These are phyloP conservation scores for Alviniconcha strummeri DNA, from an alignment of 2,888 invertebrate genomes.

Conservation along the genomic window DNA sequence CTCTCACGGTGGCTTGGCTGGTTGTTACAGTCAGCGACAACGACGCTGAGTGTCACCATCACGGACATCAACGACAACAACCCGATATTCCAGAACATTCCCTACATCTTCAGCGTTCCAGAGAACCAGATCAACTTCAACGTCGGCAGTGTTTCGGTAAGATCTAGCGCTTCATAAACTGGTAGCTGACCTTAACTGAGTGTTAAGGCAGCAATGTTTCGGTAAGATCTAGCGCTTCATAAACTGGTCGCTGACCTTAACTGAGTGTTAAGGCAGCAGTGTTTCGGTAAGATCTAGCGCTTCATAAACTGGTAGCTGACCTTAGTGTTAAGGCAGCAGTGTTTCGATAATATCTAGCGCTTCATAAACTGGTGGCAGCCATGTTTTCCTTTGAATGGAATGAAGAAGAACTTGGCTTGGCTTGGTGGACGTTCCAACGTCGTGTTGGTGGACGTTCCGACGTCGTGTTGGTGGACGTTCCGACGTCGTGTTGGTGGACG, in stretches of 20 bases:
- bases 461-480: no score
- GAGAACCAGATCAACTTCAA: conserved; percentile 14
- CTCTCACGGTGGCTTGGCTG: no score
- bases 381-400: no score
- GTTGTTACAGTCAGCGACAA: conserved; percentile 14
- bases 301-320: background rate
- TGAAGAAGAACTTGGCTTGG: no score
- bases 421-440: no score
- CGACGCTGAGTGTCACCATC: conserved; percentile 3
- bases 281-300: conserved; percentile 16
- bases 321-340: background rate
- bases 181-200: background rate
- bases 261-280: background rate
- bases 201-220: conserved; percentile 6
- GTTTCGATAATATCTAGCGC: conserved; percentile 9
- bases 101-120: conserved; percentile 14
- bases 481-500: no score
- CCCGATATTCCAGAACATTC: conserved; percentile 22
- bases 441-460: no score
- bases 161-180: background rate
- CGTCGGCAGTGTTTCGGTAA: conserved; percentile 30
- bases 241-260: background rate
- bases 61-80: conserved; percentile 25
- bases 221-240: background rate
- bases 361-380: background rate